Percentiles rank a stretch among this genome's conserved stretches.
Conservation (phyloP, 2,113 vertebrate species). For the Varanus komodoensis region DNA sequence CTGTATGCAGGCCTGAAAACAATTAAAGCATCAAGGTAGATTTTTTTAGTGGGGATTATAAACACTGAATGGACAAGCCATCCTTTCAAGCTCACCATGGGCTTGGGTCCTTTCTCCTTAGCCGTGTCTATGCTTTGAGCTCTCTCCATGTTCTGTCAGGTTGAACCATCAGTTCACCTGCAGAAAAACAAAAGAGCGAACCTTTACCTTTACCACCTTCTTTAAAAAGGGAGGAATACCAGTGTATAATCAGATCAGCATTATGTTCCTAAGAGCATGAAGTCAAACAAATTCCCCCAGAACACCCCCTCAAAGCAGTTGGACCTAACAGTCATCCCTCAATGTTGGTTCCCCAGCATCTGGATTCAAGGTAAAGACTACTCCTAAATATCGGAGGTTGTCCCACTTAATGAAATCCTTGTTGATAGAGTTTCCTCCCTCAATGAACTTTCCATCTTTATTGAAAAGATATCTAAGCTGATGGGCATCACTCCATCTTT, state of each 20-base stretch:
- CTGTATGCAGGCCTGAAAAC: not conserved
- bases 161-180: not conserved
- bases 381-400: not conserved
- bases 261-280: not conserved
- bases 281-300: not conserved
- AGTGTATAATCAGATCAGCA: not conserved
- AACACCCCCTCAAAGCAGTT: not conserved
- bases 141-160: too few species aligned
- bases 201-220: not conserved
- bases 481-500: too few species aligned
- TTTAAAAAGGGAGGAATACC: not conserved
- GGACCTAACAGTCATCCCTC: not conserved
- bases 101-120: too few species aligned
- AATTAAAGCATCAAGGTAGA: not conserved
- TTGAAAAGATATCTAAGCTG: too few species aligned
- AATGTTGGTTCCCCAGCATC: not conserved
- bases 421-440: not conserved
- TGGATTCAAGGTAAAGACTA: not conserved
- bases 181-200: not conserved
- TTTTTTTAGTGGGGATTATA: not conserved
- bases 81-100: not conserved
- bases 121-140: not conserved
- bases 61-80: not conserved
- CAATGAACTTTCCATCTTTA: not conserved
- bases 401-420: not conserved